A percentile compares a stretch with the other conserved stretches of the same genome.
Conservation (phyloP, 2,113 vertebrate species). For the Vireo altiloquus region DNA sequence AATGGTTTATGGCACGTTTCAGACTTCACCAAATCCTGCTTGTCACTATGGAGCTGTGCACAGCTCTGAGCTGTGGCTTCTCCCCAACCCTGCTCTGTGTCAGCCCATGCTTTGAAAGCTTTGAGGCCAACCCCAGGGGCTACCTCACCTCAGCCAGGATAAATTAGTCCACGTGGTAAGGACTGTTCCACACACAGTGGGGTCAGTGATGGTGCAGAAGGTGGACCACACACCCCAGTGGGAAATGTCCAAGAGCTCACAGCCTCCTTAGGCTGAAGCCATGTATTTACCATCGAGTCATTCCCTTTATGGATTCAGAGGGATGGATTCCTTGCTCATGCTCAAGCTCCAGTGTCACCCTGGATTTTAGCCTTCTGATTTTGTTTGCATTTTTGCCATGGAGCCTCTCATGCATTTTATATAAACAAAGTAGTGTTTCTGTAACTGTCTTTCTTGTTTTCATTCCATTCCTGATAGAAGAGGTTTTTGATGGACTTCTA, state of each 20-base stretch:
- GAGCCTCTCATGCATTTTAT: too few relatives aligned
- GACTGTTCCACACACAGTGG: not conserved
- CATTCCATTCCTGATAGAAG: too few relatives aligned
- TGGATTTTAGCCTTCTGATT: too few relatives aligned
- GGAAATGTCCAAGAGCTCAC: not conserved
- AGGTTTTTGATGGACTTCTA: too few relatives aligned
- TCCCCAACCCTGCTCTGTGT: not conserved
- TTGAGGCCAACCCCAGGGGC: not conserved
- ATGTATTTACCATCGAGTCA: fast-evolving
- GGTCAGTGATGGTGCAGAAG: not conserved
- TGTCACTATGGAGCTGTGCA: not conserved
- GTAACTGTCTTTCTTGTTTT: too few relatives aligned
- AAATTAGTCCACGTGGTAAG: fast-evolving
- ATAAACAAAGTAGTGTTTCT: too few relatives aligned
- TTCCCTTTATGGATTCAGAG: not conserved
- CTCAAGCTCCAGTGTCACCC: too few relatives aligned
- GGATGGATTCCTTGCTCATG: not conserved
- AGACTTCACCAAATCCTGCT: not conserved
- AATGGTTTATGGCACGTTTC: not conserved
- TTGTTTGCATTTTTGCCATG: too few relatives aligned
- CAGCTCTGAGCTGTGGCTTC: not conserved
- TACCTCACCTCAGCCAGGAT: not conserved
- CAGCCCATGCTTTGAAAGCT: not conserved
- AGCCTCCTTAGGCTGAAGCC: not conserved
- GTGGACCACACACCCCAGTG: fast-evolving